Base-by-base conservation (phyloP, 2,113 vertebrate genomes). In the Elaphurus davidianus region DNA sequence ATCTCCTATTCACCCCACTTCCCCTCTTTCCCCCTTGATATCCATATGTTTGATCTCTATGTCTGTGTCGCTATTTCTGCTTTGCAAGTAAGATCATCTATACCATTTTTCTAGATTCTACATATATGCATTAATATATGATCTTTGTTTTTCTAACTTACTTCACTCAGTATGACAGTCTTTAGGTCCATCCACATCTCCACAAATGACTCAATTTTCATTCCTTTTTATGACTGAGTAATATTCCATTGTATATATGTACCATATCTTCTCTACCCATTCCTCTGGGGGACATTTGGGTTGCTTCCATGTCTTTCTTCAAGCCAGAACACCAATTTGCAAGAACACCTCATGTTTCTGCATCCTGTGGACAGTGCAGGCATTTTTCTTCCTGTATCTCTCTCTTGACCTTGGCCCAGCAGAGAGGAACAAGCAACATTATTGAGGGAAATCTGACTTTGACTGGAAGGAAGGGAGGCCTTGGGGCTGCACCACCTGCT, bases 401-500 rank as follows among this genome's bases (percentile, higher is more conserved):
- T 59, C 52, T 92, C 87, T 40, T 55, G 59, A 62, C 43, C 74
- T 79, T 23, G 82, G 36, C 57, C 36, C n/a, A 45, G 64, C n/a
- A 36, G 47, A 55, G 11, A 21, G 27, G 62, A 84, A 21, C 47
- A 17, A 25, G 54, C 1, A 7, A 10, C 9, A 1, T n/a, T 19
- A 33, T 3, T 13, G 45, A 57, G 76, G 21, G 25, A 55, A 54
- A 21, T 7, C 23, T 3, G 6, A 19, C 13, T 82, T 25, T 50
- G 59, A 33, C 9, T 47, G 45, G 62, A 92, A 92, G 55, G 43
- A 67, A 36, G 82, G 30, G 52, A 74, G 30, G 30, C 6, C 47
- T 47, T 30, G 5, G 55, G 19, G 6, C 47, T 17, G 7, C 5
- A 28, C 2, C 40, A 25, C 40, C 7, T 0, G 5, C 13, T 10